These are phyloP conservation scores for Stegodyphus mimosarum DNA, from an alignment of 1,140 invertebrate species.

Conservation along the genomic window DNA sequence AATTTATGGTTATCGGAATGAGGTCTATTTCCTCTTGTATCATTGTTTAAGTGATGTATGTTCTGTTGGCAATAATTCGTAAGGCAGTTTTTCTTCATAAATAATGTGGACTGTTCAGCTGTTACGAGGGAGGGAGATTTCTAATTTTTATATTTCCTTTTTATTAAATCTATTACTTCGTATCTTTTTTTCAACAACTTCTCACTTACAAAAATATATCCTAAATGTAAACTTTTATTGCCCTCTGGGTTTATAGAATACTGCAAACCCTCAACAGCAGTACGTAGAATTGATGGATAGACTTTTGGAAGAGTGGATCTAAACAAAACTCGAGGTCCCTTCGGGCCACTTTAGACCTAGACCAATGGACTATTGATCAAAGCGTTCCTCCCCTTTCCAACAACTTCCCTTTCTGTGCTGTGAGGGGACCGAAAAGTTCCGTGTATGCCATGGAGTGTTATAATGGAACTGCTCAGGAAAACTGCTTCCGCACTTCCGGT, in stretches of 20 bases:
- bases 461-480: constrained; percentile 21
- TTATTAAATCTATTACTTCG: neutral
- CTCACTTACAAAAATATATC: neutral
- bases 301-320: constrained; percentile 30
- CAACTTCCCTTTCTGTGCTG: neutral
- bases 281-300: constrained; percentile 39
- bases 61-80: neutral
- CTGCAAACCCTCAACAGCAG: constrained; percentile 12
- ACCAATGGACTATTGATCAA: constrained; percentile 40
- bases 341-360: constrained; percentile 38
- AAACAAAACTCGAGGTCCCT: constrained; percentile 48
- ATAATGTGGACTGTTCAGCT: too few species aligned
- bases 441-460: neutral
- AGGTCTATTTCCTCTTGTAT: too few species aligned
- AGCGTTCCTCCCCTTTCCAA: neutral
- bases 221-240: constrained; percentile 40
- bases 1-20: too few species aligned
- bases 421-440: neutral
- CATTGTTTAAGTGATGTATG: too few species aligned
- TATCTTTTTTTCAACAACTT: constrained; percentile 9
- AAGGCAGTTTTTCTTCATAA: too few species aligned
- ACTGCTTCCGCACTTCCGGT: constrained; percentile 8
- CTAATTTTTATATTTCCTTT: too few species aligned
- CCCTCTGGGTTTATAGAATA: neutral
- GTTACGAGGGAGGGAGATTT: too few species aligned